Percentiles rank a stretch among this genome's conserved stretches.
These are phyloP conservation scores for Carettochelys insculpta DNA, from an alignment of 2,113 vertebrate species.

Conservation along the genomic window DNA sequence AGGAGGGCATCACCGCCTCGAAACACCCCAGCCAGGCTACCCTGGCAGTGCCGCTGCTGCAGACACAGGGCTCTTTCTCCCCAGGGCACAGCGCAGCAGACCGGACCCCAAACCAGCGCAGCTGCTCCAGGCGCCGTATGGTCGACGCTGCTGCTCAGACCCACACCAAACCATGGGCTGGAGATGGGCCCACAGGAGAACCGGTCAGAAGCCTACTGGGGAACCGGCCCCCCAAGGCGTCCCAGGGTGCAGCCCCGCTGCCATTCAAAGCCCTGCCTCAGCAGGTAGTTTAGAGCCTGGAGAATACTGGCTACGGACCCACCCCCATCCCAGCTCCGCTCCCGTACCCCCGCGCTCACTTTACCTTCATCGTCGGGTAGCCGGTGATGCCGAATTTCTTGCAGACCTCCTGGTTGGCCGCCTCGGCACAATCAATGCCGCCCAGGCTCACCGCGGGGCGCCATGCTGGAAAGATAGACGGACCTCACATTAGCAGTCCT, in stretches of 20 bases:
- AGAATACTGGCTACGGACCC: not conserved
- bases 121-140: too few species aligned
- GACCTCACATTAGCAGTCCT: not conserved
- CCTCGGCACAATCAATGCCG: slow-evolving; percentile 71
- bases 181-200: not conserved
- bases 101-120: not conserved
- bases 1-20: not conserved
- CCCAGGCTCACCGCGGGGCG: slow-evolving; percentile 72
- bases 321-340: not conserved
- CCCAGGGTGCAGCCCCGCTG: not conserved
- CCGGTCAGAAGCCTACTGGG: not conserved
- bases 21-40: not conserved
- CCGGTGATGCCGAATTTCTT: slow-evolving; percentile 66
- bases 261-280: not conserved
- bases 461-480: slow-evolving; percentile 65
- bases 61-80: too few species aligned
- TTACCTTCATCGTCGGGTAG: slow-evolving; percentile 77
- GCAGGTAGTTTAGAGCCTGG: not conserved
- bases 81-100: too few species aligned
- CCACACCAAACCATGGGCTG: not conserved
- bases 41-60: not conserved
- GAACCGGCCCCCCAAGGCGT: not conserved
- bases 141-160: not conserved
- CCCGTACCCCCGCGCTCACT: not conserved
- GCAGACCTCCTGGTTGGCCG: slow-evolving; percentile 68